phyloP scores from a whole-genome alignment of 2,888 invertebrate species.

The Leucophora obtusa region DNA sequence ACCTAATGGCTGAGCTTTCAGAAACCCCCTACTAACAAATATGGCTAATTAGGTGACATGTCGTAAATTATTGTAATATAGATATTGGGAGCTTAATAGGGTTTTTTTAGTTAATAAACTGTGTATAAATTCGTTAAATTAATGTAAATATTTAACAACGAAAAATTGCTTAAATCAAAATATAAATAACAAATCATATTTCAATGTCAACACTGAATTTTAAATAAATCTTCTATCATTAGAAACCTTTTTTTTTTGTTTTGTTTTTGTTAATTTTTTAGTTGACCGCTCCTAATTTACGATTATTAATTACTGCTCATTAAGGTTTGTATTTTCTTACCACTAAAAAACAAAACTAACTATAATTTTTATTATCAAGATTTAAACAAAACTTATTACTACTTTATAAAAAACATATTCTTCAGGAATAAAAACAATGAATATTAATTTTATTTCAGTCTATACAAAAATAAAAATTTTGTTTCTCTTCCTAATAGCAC shows the following conservation, averaged over 20 bases:
- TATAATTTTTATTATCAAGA: constrained; percentile 13
- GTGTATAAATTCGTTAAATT: no score
- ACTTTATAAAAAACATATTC: not conserved
- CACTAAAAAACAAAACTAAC: constrained; percentile 14
- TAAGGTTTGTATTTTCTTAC: constrained; percentile 22
- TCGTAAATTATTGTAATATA: not conserved
- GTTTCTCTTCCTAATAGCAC: not conserved
- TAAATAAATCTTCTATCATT: constrained; percentile 44
- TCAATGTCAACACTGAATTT: constrained; percentile 53
- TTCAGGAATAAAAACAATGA: not conserved
- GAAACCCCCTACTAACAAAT: not conserved
- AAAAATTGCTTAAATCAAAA: constrained; percentile 4
- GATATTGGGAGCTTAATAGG: not conserved
- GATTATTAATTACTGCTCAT: constrained; percentile 49
- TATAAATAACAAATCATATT: constrained; percentile 22
- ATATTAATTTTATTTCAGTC: not conserved
- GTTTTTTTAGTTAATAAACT: no score
- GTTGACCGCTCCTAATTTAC: constrained; percentile 36
- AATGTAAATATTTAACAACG: no score
- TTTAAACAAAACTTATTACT: not conserved
- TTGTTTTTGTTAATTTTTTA: not conserved
- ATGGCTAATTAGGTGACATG: not conserved
- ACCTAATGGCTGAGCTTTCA: not conserved
- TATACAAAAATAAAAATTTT: not conserved
- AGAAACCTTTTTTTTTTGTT: constrained; percentile 13